Percentiles rank a stretch among this genome's conserved stretches.
Evolutionary conservation across 2,797 vertebrate genomes (phyloP).

Genomic region (Trematomus bernacchii): DNA sequence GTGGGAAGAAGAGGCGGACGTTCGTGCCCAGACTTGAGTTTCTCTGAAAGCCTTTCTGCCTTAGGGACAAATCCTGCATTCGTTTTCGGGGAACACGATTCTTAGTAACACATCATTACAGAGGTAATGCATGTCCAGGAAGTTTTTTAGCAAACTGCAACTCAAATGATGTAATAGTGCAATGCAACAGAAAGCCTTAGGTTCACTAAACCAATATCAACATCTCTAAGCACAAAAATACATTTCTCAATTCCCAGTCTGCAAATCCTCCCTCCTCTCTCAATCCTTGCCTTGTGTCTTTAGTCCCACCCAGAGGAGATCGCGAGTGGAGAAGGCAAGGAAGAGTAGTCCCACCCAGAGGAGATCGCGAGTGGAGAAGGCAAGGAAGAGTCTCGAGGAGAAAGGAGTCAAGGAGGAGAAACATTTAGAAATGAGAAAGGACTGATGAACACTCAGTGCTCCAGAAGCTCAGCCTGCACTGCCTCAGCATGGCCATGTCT

Average conservation of each 20-base stretch:
- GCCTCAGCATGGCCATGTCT: slow-evolving; percentile 39
- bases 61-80: slow-evolving; percentile 18
- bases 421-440: neutral
- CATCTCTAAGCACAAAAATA: neutral
- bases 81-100: neutral
- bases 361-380: neutral
- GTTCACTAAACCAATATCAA: neutral
- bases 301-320: no score
- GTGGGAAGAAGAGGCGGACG: neutral
- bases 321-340: no score
- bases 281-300: neutral
- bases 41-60: slow-evolving; percentile 10
- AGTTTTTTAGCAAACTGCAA: slow-evolving; percentile 7
- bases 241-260: no score
- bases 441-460: neutral
- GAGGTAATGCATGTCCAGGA: neutral
- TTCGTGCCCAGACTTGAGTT: slow-evolving; percentile 43
- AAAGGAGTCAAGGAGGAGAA: neutral
- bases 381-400: neutral
- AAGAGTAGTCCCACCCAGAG: neutral
- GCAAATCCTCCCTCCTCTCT: no score
- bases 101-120: slow-evolving; percentile 5
- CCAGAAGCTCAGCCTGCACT: slow-evolving; percentile 9
- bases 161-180: neutral
- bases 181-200: neutral